Percentiles rank a stretch among this genome's conserved stretches.
phyloP scores from a whole-genome alignment of 64 coral and sea anemone genomes.

The Stichodactyla helianthus region DNA sequence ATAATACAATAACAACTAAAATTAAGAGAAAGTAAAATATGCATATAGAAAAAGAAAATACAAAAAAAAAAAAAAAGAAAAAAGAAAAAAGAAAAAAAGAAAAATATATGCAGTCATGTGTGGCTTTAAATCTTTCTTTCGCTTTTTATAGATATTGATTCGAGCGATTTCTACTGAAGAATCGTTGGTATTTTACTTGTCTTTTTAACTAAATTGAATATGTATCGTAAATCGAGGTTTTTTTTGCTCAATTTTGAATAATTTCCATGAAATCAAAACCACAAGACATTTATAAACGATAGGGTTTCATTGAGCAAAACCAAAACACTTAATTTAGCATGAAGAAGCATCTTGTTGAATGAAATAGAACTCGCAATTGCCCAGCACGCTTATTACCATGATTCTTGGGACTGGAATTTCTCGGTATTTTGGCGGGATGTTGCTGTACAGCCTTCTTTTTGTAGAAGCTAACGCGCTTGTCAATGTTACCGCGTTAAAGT shows the following conservation, averaged over 20 bases:
- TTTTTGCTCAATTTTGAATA: neutral
- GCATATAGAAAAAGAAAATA: no score
- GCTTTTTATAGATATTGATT: no score
- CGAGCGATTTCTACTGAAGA: no score
- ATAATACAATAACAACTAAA: no score
- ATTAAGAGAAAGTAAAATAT: no score
- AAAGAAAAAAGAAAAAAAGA: no score
- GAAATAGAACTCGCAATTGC: neutral
- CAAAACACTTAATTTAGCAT: neutral
- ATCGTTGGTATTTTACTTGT: no score
- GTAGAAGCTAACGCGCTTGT: neutral
- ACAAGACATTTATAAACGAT: neutral
- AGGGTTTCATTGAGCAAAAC: neutral
- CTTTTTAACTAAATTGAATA: neutral
- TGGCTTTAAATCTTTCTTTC: no score
- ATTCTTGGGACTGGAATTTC: neutral
- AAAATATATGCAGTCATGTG: no score
- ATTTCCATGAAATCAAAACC: neutral
- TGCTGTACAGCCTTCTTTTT: neutral
- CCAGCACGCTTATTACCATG: neutral
- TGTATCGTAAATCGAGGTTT: neutral
- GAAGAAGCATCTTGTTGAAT: neutral
- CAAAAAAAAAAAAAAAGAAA: no score
- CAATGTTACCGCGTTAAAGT: neutral
- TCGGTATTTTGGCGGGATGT: neutral